Conservation (phyloP, 2,888 invertebrate species). For the Leptopilina drosophilae region DNA sequence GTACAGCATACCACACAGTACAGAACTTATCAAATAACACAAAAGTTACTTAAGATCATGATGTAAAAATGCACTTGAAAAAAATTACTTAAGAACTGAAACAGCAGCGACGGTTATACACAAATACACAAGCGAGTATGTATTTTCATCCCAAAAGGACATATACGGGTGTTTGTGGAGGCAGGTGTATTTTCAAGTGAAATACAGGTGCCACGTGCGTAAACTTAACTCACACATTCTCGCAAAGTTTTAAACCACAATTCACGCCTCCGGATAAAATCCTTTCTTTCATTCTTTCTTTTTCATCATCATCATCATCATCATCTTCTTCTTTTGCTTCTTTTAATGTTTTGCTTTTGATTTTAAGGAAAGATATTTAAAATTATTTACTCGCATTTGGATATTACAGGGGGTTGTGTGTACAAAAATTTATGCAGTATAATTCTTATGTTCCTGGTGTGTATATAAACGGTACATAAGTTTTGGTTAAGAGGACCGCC, state of each 20-base stretch:
- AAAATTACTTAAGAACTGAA: too few relatives aligned
- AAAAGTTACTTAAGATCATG: too few relatives aligned
- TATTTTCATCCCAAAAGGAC: conserved; percentile 40
- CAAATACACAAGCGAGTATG: neutral
- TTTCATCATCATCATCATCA: neutral
- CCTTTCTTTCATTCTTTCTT: neutral
- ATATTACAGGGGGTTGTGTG: too few relatives aligned
- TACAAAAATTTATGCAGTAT: too few relatives aligned
- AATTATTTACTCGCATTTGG: conserved; percentile 1
- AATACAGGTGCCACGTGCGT: conserved; percentile 60
- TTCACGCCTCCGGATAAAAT: conserved; percentile 14
- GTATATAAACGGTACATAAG: too few relatives aligned
- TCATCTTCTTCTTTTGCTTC: too few relatives aligned
- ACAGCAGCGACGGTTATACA: neutral
- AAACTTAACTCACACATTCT: conserved; percentile 51
- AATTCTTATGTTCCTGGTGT: too few relatives aligned
- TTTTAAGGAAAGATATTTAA: neutral
- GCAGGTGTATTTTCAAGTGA: conserved; percentile 57
- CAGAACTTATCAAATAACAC: too few relatives aligned
- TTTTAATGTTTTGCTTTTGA: neutral
- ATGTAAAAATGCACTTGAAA: too few relatives aligned
- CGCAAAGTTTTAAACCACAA: conserved; percentile 9
- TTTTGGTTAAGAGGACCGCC: too few relatives aligned
- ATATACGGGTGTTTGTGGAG: conserved; percentile 51
- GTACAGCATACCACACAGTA: too few relatives aligned